Base-by-base conservation (phyloP, 2,888 invertebrate species). In the Adela reaumurella region DNA sequence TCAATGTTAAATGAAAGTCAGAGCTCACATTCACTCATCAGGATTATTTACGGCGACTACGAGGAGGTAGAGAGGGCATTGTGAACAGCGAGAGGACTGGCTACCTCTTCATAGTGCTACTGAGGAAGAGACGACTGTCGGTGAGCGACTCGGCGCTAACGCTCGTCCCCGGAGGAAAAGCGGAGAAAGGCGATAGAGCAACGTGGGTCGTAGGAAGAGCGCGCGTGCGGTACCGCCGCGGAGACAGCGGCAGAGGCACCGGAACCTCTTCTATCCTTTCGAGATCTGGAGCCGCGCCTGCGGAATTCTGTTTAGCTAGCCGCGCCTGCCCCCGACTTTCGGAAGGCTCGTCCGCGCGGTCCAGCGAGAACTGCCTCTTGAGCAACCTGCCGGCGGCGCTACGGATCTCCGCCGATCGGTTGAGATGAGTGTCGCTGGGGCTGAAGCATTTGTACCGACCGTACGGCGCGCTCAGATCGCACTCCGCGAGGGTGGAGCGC, bases 391-490 rank as follows among this genome's bases (percentile, higher is more conserved):
- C 59, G 3, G 53, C 17, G 17, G 17, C 35, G 17, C 16, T n/a
- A 6, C 35, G 17, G 18, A 28, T 17, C 8, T 46, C 46, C 43
- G 43, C 43, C 35, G 35, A 2, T 3, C 29, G 46, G 14, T 28
- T 29, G 16, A 46, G 17, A 18, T 46, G 8, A 2, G 46, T 35
- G 6, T 46, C 46, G 35, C 46, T 46, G 8, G 46, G 46, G 35
- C 46, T 46, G 17, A 46, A 35, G 18, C 46, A 88, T 64, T 87
- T 84, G 68, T 89, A 90, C 56, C 89, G 87, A 61, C 87, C 86
- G 65, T 89, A 90, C 2, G 89, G 87, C 0, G 86, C 85, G 63
- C 88, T 88, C 45, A 88, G 74, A 59, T 89, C 89, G 57, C 80
- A 81, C 56, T 82, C 81, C 47, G 58, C 65, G 56, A 46, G 64